Evolutionary conservation across 2,113 vertebrate genomes (phyloP).

Genomic region (Macquaria ambigua): DNA sequence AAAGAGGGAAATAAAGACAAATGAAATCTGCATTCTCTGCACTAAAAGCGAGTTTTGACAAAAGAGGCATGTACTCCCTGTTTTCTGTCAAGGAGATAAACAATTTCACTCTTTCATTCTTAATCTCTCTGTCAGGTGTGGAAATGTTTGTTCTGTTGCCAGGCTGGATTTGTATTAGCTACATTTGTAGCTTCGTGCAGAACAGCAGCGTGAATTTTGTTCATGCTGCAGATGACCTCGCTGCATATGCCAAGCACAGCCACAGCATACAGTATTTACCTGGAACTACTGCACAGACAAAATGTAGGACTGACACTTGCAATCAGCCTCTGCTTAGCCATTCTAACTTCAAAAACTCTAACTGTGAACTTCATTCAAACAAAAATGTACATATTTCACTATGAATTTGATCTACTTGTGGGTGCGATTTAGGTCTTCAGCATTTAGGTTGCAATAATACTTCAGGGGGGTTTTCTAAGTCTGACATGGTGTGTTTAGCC

Average conservation of each 20-base stretch:
- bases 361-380: not conserved
- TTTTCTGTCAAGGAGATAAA: slow-evolving; percentile 39
- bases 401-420: not conserved
- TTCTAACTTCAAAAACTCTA: not conserved
- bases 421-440: not conserved
- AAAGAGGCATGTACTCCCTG: not conserved
- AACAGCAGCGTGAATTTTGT: not conserved
- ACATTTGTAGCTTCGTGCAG: slow-evolving; percentile 27
- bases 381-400: not conserved
- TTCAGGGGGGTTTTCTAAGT: not conserved
- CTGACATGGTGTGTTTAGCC: too few species aligned
- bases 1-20: slow-evolving; percentile 19
- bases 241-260: not conserved
- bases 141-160: slow-evolving; percentile 31
- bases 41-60: slow-evolving; percentile 18
- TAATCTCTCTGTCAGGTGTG: slow-evolving; percentile 37
- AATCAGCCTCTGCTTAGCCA: not conserved
- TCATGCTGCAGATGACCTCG: not conserved
- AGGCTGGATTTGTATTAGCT: slow-evolving; percentile 38
- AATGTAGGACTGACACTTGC: not conserved
- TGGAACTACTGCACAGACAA: not conserved
- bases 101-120: slow-evolving; percentile 28
- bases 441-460: not conserved
- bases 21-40: slow-evolving; percentile 8
- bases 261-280: not conserved